Base-by-base conservation (phyloP, 1,140 invertebrate genomes). In the Lerema accius region DNA sequence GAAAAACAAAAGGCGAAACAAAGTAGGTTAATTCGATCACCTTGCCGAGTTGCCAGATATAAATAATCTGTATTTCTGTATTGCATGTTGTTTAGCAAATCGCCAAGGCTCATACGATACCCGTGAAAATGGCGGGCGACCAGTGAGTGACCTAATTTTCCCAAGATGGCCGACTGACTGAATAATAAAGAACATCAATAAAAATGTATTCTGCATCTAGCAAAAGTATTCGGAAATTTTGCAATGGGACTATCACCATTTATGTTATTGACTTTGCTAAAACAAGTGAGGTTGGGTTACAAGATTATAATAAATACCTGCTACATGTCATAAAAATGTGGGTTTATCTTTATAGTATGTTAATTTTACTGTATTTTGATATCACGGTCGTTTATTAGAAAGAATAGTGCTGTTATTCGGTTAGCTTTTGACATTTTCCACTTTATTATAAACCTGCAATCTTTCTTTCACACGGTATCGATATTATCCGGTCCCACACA, bases 81-180 rank as follows among this genome's bases (percentile, higher is more conserved):
- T 55, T 40, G 51, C 51, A 26, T 53, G 19, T 43, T n/a, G 55
- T 64, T 64, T 49, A 51, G 62, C 43, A 64, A 56, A 64, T 56
- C 43, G 10, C 40, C 62, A 64, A 64, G 62, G 62, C 53, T 53
- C 35, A 11, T 37, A 32, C 28, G 35, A 35, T 16, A 28, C 50
- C 35, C 48, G 50, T 43, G 26, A 56, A 45, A 45, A 45, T 42
- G 43, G 51, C 43, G 28, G 45, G 19, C 46, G 53, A 50, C 63
- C 45, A n/a, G 45, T 11, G n/a, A n/a, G n/a, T 37, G 63, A 50
- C 63, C 53, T 45, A 53, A 64, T 58, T 58, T 46, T 63, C 28
- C 23, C 15, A 50, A 50, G 35, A 50, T 58, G 53, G 51, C 50
- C 28, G 60, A 43, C 48, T 14, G 35, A 19, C 48, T 13, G 13